A percentile compares a stretch with the other conserved stretches of the same genome.
These are phyloP conservation scores for Leptodirus hochenwartii DNA, from an alignment of 2,888 invertebrate species.

Conservation along the genomic window DNA sequence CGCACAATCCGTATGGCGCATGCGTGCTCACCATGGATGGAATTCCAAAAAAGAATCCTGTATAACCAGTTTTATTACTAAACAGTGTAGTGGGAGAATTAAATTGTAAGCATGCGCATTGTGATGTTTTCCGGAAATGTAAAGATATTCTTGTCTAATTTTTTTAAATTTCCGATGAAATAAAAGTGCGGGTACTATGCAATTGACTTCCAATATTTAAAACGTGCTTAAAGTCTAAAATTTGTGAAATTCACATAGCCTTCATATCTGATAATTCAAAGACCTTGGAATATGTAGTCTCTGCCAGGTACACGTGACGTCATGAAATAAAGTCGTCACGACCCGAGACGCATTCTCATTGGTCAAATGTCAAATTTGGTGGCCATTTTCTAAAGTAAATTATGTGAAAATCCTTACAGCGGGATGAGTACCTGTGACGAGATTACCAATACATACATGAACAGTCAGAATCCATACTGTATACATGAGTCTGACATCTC, in stretches of 20 bases:
- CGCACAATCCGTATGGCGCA: too few species aligned
- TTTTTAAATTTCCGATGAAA: too few species aligned
- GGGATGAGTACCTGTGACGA: conserved; percentile 19
- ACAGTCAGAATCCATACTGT: background rate
- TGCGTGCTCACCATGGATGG: too few species aligned
- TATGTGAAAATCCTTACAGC: conserved; percentile 20
- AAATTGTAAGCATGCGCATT: too few species aligned
- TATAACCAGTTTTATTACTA: too few species aligned
- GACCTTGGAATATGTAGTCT: conserved; percentile 29
- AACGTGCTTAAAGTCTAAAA: background rate
- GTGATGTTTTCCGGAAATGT: too few species aligned
- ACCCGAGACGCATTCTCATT: conserved; percentile 22
- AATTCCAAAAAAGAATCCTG: too few species aligned
- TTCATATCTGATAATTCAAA: conserved; percentile 22
- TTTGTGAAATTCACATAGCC: background rate
- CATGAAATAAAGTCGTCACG: conserved; percentile 27
- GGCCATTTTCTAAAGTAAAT: conserved; percentile 53
- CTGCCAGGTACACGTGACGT: conserved; percentile 24
- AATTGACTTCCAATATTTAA: background rate
- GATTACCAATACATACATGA: conserved; percentile 9
- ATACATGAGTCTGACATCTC: too few species aligned
- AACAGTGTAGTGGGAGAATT: too few species aligned
- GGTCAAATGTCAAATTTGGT: conserved; percentile 26
- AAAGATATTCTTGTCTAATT: too few species aligned
- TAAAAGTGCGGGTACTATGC: conserved; percentile 10